Evolutionary conservation across 2,113 vertebrate species (phyloP), one percentile per base, ranked within the genome.

Genomic region (Caloenas nicobarica): DNA sequence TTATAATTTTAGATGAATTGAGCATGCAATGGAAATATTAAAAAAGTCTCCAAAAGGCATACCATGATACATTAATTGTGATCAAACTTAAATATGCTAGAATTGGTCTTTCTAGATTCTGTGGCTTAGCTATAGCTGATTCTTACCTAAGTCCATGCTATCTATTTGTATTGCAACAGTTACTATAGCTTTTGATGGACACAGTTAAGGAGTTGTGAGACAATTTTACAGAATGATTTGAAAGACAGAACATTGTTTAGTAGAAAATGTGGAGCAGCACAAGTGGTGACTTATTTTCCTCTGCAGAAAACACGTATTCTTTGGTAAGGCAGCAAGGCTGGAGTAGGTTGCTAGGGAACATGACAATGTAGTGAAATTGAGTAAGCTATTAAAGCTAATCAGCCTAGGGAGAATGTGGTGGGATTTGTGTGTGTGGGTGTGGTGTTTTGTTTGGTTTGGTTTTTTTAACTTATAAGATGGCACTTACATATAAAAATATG

Each of bases 271-370:
- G 28, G 33, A 83, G 42, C 40, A 93, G 13, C 19, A 10, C 33
- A 64, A 73, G 25, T n/a, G 4, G 10, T 42, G 38, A 36, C n/a
- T 91, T 50, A 61, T 69, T 91, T 91, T 86, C 62, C 44, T 88
- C 31, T 68, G 31, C 86, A 81, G 53, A 76, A 94, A 84, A 53
- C 10, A 23, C 9, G 13, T 46, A 28, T 16, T 56, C 14, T 86
- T 91, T 84, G 38, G 64, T 72, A 87, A 77, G 15, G 28, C 40
- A 64, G 13, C 77, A 95, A 48, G 25, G 50, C 53, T 86, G 77
- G 54, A 94, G 69, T 34, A 71, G 23, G 84, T 96, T 97, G 94
- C 86, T 93, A 94, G 69, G 86, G 38, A 94, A 92, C 71, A 46
- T n/a, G 48, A 81, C 64, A 57, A 21, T 88, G 22, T 54, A 83